Conservation (phyloP, 2,797 vertebrate species). For the Lagodon rhomboides region DNA sequence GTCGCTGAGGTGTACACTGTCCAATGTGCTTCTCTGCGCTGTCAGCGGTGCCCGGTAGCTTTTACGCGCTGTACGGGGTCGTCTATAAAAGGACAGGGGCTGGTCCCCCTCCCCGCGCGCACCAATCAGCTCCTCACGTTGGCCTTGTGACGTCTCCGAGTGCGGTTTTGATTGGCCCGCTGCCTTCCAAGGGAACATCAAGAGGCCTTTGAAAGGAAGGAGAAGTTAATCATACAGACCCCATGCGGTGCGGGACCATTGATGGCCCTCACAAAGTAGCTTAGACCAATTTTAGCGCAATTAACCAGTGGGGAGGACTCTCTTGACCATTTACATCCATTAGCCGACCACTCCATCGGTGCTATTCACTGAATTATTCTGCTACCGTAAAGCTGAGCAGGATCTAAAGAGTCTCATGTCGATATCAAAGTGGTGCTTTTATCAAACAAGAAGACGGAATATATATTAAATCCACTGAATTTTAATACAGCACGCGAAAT, state of each 20-base stretch:
- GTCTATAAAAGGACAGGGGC: constrained; percentile 83
- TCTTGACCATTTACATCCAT: constrained; percentile 81
- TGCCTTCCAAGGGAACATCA: constrained; percentile 78
- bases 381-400: constrained; percentile 33
- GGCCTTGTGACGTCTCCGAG: constrained; percentile 69
- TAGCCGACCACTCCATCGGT: constrained; percentile 69
- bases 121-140: constrained; percentile 81
- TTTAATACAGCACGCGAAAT: neutral
- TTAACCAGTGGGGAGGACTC: constrained; percentile 86
- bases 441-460: neutral
- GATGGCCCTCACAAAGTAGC: constrained; percentile 84
- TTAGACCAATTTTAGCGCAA: constrained; percentile 86
- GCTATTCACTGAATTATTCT: constrained; percentile 56
- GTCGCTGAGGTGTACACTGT: constrained; percentile 56
- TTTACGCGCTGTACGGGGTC: constrained; percentile 71
- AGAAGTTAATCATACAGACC: constrained; percentile 89
- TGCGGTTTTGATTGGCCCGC: constrained; percentile 78
- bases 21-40: constrained; percentile 62
- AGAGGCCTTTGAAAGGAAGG: constrained; percentile 85
- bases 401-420: constrained; percentile 31
- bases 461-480: neutral
- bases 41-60: constrained; percentile 64
- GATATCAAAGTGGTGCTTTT: constrained; percentile 30
- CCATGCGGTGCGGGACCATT: constrained; percentile 84
- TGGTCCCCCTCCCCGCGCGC: constrained; percentile 66